A percentile compares a stretch with the other conserved stretches of the same genome.
Conservation (phyloP, 2,113 vertebrate species). For the Amphiprion ocellaris region DNA sequence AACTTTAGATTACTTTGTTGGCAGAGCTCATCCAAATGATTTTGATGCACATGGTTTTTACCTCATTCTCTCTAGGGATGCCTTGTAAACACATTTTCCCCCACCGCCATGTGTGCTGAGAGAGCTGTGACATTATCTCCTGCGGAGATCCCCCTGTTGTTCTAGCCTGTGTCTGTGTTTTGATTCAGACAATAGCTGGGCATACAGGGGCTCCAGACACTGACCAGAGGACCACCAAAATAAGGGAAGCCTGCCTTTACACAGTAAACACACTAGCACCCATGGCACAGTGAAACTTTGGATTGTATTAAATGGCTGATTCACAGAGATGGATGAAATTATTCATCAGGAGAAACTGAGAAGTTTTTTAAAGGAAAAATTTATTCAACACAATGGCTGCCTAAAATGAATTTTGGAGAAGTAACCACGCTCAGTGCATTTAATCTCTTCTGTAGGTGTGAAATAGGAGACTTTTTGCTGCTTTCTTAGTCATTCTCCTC, state of each 20-base stretch:
- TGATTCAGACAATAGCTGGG: slow-evolving; percentile 80
- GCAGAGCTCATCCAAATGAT: slow-evolving; percentile 33
- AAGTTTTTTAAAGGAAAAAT: neutral
- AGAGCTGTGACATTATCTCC: slow-evolving; percentile 78
- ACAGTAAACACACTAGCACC: slow-evolving; percentile 57
- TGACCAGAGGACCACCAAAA: slow-evolving; percentile 75
- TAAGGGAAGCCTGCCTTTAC: slow-evolving; percentile 60
- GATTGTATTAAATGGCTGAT: slow-evolving; percentile 12
- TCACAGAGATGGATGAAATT: slow-evolving; percentile 16
- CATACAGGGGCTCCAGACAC: slow-evolving; percentile 75
- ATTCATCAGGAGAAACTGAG: slow-evolving; percentile 5
- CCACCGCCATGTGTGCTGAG: slow-evolving; percentile 65
- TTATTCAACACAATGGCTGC: neutral
- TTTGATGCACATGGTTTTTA: slow-evolving; percentile 21
- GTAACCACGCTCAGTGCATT: neutral
- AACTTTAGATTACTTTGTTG: slow-evolving; percentile 25
- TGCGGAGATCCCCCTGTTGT: slow-evolving; percentile 77
- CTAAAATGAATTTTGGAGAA: slow-evolving; percentile 18
- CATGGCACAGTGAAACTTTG: slow-evolving; percentile 39
- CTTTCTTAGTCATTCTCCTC: slow-evolving; percentile 27
- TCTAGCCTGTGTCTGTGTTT: slow-evolving; percentile 83
- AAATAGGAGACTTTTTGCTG: slow-evolving; percentile 31
- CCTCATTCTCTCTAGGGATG: slow-evolving; percentile 54
- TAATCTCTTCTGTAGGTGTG: neutral
- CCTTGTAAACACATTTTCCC: slow-evolving; percentile 65